Evolutionary conservation across 2,888 invertebrate species (phyloP), one percentile per base, ranked within the genome.

Genomic region (Dioctria linearis): DNA sequence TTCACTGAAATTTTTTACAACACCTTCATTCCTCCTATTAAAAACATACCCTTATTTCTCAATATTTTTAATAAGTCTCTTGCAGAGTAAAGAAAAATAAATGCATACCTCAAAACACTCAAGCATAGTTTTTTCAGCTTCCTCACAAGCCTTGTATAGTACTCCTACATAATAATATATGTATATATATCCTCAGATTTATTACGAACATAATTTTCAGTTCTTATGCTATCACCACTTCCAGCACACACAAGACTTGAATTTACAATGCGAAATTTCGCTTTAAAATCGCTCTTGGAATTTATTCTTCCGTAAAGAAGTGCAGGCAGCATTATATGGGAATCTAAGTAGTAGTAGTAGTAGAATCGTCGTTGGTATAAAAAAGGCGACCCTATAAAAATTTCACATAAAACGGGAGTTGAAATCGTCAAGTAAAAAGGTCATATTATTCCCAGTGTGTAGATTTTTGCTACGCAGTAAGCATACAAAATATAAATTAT

Each of bases 401-500:
- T 43, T 37, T 8, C 37, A 54, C 57, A 73, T 54, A 73, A 73
- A 54, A 37, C 8, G n/a, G 46, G 73, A 39, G 73, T 51, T 51
- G 54, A 73, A 51, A 57, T 73, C 73, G 54, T 51, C 54, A 57
- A 73, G 54, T 73, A 73, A 73, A 54, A 73, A 25, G 25, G 73
- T 73, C 73, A 73, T 73, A 54, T 73, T 40, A 54, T 40, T 54
- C 57, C 11, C 73, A 51, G 73, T 73, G 54, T 51, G 71, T 71
- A 51, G 51, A 71, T 51, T 71, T 71, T 71, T 51, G 49, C 51
- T 51, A 71, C 71, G 71, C 71, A 51, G 71, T 25, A 8, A 42
- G 73, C 54, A 73, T 73, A 54, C 54, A 9, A 54, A 51, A 73
- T 73, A 73, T 40, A 73, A 73, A 54, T 73, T 73, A 73, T 73